Conservation (phyloP, 2,113 vertebrate species). For the Epinephelus cyanopodus region DNA sequence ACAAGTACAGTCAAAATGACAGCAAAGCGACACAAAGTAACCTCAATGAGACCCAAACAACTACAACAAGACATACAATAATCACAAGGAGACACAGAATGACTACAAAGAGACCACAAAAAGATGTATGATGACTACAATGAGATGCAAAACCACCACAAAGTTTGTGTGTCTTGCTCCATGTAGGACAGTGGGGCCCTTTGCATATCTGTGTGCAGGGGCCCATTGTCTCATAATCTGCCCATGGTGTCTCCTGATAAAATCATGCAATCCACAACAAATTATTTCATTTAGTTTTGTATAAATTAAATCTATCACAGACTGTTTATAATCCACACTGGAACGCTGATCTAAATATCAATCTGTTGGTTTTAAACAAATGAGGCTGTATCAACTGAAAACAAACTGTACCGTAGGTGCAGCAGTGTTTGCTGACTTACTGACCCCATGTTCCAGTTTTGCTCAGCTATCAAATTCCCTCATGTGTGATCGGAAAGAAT, state of each 20-base stretch:
- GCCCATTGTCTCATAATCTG: too few species aligned
- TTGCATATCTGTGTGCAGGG: too few species aligned
- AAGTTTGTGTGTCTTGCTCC: too few species aligned
- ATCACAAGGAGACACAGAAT: too few species aligned
- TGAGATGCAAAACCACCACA: too few species aligned
- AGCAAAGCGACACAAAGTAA: too few species aligned
- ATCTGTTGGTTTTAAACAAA: background rate
- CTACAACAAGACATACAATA: too few species aligned
- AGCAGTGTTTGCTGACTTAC: conserved; percentile 31
- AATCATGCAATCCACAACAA: background rate
- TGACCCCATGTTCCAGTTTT: conserved; percentile 46
- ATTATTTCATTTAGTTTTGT: background rate
- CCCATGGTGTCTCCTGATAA: background rate
- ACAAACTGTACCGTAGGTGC: background rate
- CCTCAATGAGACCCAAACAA: too few species aligned
- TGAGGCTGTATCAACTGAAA: background rate
- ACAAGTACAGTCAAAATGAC: too few species aligned
- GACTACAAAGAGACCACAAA: too few species aligned
- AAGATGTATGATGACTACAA: too few species aligned
- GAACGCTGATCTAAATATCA: background rate
- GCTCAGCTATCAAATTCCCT: conserved; percentile 48
- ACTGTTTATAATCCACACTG: background rate
- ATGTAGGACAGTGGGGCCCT: too few species aligned
- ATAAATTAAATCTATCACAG: background rate
- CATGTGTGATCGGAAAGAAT: conserved; percentile 60